Evolutionary conservation across 2,888 invertebrate species (phyloP), one percentile per base, ranked within the genome.

Genomic region (Drosophila leonis): DNA sequence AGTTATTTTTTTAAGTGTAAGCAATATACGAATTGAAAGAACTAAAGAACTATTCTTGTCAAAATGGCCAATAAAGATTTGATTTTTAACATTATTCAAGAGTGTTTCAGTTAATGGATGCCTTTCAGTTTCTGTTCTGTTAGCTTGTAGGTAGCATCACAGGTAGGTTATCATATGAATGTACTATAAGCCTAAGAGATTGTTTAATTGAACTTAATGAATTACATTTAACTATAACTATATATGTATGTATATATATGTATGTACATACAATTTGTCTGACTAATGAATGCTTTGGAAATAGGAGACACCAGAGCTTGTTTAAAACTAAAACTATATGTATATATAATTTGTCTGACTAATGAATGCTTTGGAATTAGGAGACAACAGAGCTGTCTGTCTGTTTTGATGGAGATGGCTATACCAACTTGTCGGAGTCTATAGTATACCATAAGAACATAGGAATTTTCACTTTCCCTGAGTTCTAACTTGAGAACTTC

Each of bases 1-100:
- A 78, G 54, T 67, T 63, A 68, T 56, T 63, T 72, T 33, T 70
- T 70, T 49, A 72, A 65, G 59, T 80, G 57, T 78, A 78, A 78
- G 78, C 71, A 75, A 75, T 66, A 62, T 60, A 75, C 31, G 64
- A 75, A 66, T 66, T 61, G 64, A 80, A 80, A 59, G 65, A 88
- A 74, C 77, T 81, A 74, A 74, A 74, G 73, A 90, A 90, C 88
- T 90, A 92, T 92, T 92, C 91, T 92, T 92, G 92, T 92, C 92
- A 92, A 88, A 91, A 92, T 88, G 91, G 92, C 92, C 92, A 92
- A 92, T 92, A 91, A 92, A 87, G 60, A 80, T 81, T 84, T 88
- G 69, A 86, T 79, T 82, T 83, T 76, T 71, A 79, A 83, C 42
- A 69, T 49, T 46, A 60, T 29, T 0, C 1, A 15, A n/a, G 12